Conservation (phyloP, 2,797 vertebrate genomes). For the Melanogrammus aeglefinus region DNA sequence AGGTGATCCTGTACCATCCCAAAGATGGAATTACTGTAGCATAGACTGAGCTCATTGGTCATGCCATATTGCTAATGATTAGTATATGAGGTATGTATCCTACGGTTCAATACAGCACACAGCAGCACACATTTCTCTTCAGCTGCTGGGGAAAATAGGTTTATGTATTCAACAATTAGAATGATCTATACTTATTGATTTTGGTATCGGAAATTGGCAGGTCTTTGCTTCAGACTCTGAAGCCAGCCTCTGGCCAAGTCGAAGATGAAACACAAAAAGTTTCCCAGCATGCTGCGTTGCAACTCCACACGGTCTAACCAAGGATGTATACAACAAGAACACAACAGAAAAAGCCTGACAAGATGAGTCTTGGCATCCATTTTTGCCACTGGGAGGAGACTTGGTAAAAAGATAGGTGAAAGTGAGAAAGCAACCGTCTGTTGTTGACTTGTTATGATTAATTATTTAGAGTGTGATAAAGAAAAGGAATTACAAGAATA, state of each 20-base stretch:
- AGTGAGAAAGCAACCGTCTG: constrained; percentile 50
- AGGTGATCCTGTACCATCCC: neutral
- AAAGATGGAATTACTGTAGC: neutral
- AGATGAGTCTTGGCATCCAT: neutral
- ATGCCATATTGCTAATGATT: neutral
- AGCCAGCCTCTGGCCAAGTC: constrained; percentile 38
- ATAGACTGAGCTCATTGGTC: neutral
- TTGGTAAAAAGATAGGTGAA: constrained; percentile 31
- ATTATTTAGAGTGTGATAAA: constrained; percentile 51
- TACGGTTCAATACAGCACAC: neutral
- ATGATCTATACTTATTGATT: neutral
- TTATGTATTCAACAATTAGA: neutral
- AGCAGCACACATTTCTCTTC: neutral
- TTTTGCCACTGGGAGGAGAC: constrained; percentile 4
- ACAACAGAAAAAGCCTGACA: neutral
- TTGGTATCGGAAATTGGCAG: neutral
- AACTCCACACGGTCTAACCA: constrained; percentile 45
- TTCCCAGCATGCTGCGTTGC: constrained; percentile 50
- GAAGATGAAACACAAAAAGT: constrained; percentile 29
- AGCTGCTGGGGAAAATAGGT: neutral
- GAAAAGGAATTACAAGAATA: constrained; percentile 19
- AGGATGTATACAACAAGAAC: too few species aligned
- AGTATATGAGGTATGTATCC: neutral
- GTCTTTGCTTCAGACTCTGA: constrained; percentile 11
- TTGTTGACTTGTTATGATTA: constrained; percentile 58